These are phyloP conservation scores for Cephalotes varians DNA, from an alignment of 2,888 invertebrate species.

Conservation along the genomic window DNA sequence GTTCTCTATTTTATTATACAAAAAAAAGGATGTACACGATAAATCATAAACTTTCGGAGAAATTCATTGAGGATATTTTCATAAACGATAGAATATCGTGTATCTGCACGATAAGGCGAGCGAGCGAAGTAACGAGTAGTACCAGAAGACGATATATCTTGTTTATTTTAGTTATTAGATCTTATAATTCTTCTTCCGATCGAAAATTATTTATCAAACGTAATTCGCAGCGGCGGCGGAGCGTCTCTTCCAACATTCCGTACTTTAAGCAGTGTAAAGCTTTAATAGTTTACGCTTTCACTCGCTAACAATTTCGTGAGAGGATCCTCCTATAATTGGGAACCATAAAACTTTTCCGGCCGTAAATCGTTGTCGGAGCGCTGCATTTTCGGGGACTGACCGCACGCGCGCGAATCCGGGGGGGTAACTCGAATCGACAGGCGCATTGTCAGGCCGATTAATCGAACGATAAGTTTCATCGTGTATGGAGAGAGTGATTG, in stretches of 20 bases:
- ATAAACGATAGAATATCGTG: background rate
- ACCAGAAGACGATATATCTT: background rate
- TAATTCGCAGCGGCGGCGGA: too few species aligned
- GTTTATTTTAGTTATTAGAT: background rate
- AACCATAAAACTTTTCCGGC: conserved; percentile 52
- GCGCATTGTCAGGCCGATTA: conserved; percentile 81
- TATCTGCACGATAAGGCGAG: background rate
- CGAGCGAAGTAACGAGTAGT: background rate
- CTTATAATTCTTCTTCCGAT: background rate
- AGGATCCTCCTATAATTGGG: conserved; percentile 47
- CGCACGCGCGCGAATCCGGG: conserved; percentile 69
- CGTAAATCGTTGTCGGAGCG: conserved; percentile 52
- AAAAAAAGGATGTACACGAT: background rate
- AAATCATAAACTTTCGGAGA: background rate
- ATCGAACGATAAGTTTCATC: conserved; percentile 80
- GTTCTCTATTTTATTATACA: background rate
- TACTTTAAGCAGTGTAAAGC: background rate
- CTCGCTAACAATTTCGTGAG: conserved; percentile 46
- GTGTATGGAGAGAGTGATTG: conserved; percentile 77
- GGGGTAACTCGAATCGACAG: conserved; percentile 79
- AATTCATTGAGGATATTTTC: background rate
- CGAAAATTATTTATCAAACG: too few species aligned
- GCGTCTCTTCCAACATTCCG: background rate
- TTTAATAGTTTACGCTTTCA: conserved; percentile 26
- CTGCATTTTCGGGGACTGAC: conserved; percentile 49